Evolutionary conservation across 2,888 invertebrate genomes (phyloP).

Genomic region (Harpalus rufipes): DNA sequence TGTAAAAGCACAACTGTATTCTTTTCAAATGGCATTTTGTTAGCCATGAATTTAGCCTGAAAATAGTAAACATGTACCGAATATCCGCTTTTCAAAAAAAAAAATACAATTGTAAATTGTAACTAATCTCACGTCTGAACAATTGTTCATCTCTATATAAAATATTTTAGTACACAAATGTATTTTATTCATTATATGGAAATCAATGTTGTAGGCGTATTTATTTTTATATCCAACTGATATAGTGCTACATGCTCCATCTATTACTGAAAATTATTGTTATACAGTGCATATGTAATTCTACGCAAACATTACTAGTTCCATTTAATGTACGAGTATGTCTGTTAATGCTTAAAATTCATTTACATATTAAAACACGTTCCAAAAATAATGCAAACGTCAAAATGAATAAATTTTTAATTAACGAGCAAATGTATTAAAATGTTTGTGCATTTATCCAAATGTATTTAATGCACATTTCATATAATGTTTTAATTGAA

Average conservation of each 20-base stretch:
- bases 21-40: too few relatives aligned
- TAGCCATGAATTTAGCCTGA: too few relatives aligned
- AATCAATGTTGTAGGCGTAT: neutral
- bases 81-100: too few relatives aligned
- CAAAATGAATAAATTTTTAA: slow-evolving; percentile 17
- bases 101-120: too few relatives aligned
- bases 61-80: too few relatives aligned
- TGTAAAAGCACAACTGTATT: too few relatives aligned
- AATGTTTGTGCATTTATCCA: slow-evolving; percentile 1
- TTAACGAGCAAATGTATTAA: slow-evolving; percentile 4
- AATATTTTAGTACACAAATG: neutral
- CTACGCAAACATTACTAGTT: neutral
- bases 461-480: neutral
- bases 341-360: neutral
- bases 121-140: too few relatives aligned
- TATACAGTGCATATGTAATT: slow-evolving; percentile 14
- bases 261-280: slow-evolving; percentile 22
- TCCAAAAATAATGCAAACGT: neutral
- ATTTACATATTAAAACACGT: neutral
- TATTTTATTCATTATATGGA: slow-evolving; percentile 37
- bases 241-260: neutral
- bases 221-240: neutral
- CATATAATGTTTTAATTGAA: neutral
- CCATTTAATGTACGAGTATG: neutral
- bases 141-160: slow-evolving; percentile 9